Base-by-base conservation (phyloP, 2,888 invertebrate species). In the Cancer borealis region DNA sequence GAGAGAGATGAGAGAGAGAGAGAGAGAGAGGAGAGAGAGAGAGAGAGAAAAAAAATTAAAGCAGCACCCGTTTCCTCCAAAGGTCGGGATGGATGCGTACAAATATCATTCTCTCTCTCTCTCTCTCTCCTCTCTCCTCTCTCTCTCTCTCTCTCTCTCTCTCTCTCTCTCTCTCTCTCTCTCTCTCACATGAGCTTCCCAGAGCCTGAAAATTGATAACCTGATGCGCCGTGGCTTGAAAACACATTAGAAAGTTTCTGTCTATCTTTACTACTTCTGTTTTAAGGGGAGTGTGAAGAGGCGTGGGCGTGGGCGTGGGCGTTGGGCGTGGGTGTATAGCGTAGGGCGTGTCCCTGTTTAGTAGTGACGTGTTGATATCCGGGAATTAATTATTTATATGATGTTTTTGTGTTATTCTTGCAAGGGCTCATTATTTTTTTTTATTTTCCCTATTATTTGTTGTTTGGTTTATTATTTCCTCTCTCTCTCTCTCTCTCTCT, bases 11-110 rank as follows among this genome's bases (percentile, higher is more conserved):
- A 79, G 79, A 79, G 30, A 79, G 79, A 79, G 79, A 79, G 79
- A 79, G 30, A 79, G 90, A 90, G 47, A 47, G n/a, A 90, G 54
- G 54, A 79, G 79, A 79, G 79, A 79, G 79, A 79, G 30, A 79
- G 79, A 79, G 79, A 79, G 79, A 79, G 30, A 79, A 12, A 79
- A 8, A 30, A 10, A 26, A 0, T 26, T 26, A 30, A 26, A 21
- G n/a, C n/a, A 46, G 49, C 46, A 14, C 26, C 49, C 54, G 54
- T 54, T 47, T 90, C 39, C 39, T 8, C 30, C 79, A 30, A 79
- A 79, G 79, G 79, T 30, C 79, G 79, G 14, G 79, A 79, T 79
- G 79, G 14, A 79, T 30, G 79, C 30, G 30, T 6, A 54, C 49
- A 10, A 49, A 49, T 6, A 54, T 49, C 1, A 39, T 39, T 39